Conservation (phyloP, 2,797 vertebrate species). For the Smutsia temminckii region DNA sequence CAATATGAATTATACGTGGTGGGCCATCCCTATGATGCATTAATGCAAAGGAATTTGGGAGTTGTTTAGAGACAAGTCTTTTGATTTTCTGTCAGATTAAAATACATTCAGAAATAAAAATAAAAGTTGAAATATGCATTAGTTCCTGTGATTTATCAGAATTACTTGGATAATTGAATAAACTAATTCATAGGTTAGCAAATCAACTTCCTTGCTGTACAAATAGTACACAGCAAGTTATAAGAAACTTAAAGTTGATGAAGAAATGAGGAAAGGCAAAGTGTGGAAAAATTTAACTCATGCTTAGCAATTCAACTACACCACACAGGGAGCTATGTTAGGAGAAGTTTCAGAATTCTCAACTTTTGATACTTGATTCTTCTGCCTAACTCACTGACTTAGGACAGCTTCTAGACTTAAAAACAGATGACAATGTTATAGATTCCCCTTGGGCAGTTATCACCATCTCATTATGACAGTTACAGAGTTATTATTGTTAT, state of each 20-base stretch:
- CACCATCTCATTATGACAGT: background rate
- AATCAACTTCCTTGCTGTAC: background rate
- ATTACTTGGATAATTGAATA: conserved; percentile 22
- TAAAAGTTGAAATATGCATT: background rate
- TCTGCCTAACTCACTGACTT: background rate
- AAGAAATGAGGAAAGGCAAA: conserved; percentile 3
- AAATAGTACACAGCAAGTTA: background rate
- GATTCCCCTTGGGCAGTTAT: background rate
- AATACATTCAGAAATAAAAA: conserved; percentile 4
- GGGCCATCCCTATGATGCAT: background rate
- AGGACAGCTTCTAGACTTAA: background rate
- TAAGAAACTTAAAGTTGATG: background rate
- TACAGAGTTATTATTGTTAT: conserved; percentile 47
- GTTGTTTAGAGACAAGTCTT: background rate
- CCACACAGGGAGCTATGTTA: background rate
- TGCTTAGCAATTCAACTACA: background rate
- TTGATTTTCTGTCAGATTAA: conserved; percentile 9
- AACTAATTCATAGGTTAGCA: background rate
- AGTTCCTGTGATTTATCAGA: background rate
- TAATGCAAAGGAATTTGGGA: background rate
- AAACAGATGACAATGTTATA: background rate
- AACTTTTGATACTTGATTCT: background rate
- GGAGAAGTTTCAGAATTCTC: background rate
- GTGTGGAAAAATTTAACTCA: background rate
- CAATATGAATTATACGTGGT: background rate